Evolutionary conservation across 1,140 invertebrate species (phyloP).

Genomic region (Carposina sasakii): DNA sequence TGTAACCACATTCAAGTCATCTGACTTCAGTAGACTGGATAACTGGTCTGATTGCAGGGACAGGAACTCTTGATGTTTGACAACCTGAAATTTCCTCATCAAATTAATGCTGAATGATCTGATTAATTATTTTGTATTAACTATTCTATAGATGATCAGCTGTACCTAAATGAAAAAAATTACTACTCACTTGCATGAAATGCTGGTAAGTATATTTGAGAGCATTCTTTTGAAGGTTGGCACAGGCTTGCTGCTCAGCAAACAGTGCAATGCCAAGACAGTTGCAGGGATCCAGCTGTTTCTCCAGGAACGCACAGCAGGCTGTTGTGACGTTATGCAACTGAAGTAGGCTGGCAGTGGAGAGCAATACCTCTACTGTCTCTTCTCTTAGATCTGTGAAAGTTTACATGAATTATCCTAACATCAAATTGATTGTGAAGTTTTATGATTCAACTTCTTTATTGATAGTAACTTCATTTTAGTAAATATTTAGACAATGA

Average conservation of each 20-base stretch:
- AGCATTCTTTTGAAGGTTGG: slow-evolving; percentile 83
- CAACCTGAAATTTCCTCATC: slow-evolving; percentile 81
- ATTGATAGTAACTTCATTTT: too few relatives aligned
- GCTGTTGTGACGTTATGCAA: slow-evolving; percentile 90
- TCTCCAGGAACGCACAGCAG: slow-evolving; percentile 91
- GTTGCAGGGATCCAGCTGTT: slow-evolving; percentile 95
- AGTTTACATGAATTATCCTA: too few relatives aligned
- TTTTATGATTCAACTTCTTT: too few relatives aligned
- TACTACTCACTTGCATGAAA: slow-evolving; percentile 78
- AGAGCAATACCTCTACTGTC: slow-evolving; percentile 88
- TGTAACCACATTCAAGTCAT: slow-evolving; percentile 92
- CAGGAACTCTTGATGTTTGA: slow-evolving; percentile 91
- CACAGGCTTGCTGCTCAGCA: slow-evolving; percentile 91
- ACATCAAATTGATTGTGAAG: too few relatives aligned
- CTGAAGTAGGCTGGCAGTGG: slow-evolving; percentile 90
- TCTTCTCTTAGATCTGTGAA: slow-evolving; percentile 85
- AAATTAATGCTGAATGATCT: not conserved
- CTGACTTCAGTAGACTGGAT: slow-evolving; percentile 84
- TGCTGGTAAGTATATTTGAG: slow-evolving; percentile 85
- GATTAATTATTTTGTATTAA: not conserved
- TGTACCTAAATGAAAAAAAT: slow-evolving; percentile 1
- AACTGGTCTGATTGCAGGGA: slow-evolving; percentile 84
- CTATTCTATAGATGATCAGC: not conserved
- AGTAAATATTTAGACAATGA: too few relatives aligned
- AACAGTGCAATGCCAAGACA: slow-evolving; percentile 94